phyloP scores from a whole-genome alignment of 2,888 invertebrate genomes.

The Sussaba pulchella region DNA sequence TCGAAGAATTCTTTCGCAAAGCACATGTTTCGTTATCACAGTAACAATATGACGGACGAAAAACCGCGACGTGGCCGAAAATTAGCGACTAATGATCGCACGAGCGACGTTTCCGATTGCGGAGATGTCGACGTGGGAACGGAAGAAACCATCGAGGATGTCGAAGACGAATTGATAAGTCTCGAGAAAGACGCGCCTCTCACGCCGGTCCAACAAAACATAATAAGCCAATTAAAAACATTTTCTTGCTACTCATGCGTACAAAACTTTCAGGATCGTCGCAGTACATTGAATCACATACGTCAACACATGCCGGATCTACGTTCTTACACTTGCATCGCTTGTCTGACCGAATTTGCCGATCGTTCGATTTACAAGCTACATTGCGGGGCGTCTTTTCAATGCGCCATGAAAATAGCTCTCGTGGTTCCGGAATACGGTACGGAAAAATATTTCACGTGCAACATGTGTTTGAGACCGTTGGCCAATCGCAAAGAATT shows the following conservation, averaged over 20 bases:
- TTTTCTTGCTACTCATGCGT: conserved; percentile 81
- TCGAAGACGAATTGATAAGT: conserved; percentile 77
- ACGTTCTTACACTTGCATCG: conserved; percentile 81
- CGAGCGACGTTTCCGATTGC: conserved; percentile 7
- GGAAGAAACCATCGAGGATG: conserved; percentile 64
- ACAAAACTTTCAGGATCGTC: conserved; percentile 77
- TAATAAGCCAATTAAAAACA: conserved; percentile 82
- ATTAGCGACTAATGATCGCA: not conserved
- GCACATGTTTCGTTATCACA: conserved; percentile 81
- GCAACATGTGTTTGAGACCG: conserved; percentile 82
- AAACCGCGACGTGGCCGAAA: not conserved
- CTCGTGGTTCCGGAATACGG: conserved; percentile 80
- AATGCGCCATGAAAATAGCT: conserved; percentile 86
- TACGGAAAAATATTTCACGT: conserved; percentile 81
- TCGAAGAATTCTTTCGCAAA: conserved; percentile 78
- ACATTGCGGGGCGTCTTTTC: conserved; percentile 82
- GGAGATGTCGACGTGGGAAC: conserved; percentile 66
- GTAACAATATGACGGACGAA: not conserved
- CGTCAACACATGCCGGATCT: conserved; percentile 82
- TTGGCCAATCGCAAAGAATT: conserved; percentile 78
- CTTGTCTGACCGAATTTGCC: conserved; percentile 81
- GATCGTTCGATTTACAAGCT: conserved; percentile 80
- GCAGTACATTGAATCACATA: conserved; percentile 80
- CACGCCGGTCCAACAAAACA: conserved; percentile 81
- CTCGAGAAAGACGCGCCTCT: conserved; percentile 78